phyloP scores from a whole-genome alignment of 2,113 vertebrate species.

The Phrynosoma blainvillii region DNA sequence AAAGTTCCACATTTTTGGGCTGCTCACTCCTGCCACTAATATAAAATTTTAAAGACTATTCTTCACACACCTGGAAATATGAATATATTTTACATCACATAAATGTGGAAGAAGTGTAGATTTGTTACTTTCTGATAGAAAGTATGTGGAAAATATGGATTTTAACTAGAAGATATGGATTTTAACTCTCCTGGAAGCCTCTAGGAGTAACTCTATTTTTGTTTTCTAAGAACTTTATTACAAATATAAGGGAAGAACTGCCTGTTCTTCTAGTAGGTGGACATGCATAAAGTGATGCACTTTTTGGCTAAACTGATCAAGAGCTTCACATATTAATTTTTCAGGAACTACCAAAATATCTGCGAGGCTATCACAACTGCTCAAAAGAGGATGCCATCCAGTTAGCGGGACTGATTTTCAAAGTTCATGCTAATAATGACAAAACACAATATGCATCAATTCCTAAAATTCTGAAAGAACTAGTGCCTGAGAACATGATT shows the following conservation, averaged over 20 bases:
- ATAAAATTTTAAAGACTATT: background rate
- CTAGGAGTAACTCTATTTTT: background rate
- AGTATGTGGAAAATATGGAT: background rate
- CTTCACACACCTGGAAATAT: background rate
- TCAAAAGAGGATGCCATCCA: slow-evolving; percentile 86
- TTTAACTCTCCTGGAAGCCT: background rate
- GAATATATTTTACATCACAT: background rate
- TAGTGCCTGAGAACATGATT: slow-evolving; percentile 88
- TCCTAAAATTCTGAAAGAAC: slow-evolving; percentile 87
- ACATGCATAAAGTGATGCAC: background rate
- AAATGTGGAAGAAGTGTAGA: background rate
- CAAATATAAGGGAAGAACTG: background rate
- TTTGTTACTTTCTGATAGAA: background rate
- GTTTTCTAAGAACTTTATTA: background rate
- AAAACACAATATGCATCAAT: slow-evolving; percentile 79
- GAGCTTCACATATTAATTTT: slow-evolving; percentile 30
- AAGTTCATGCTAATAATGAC: slow-evolving; percentile 80
- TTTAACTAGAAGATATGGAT: background rate
- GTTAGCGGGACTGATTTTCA: slow-evolving; percentile 89
- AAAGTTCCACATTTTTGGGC: too few relatives aligned
- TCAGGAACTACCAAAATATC: slow-evolving; percentile 95
- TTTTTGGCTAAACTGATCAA: slow-evolving; percentile 6
- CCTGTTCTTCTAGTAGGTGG: background rate
- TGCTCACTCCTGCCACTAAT: background rate
- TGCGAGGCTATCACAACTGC: slow-evolving; percentile 91